phyloP scores from a whole-genome alignment of 2,797 vertebrate genomes.

The Sylvilagus floridanus region DNA sequence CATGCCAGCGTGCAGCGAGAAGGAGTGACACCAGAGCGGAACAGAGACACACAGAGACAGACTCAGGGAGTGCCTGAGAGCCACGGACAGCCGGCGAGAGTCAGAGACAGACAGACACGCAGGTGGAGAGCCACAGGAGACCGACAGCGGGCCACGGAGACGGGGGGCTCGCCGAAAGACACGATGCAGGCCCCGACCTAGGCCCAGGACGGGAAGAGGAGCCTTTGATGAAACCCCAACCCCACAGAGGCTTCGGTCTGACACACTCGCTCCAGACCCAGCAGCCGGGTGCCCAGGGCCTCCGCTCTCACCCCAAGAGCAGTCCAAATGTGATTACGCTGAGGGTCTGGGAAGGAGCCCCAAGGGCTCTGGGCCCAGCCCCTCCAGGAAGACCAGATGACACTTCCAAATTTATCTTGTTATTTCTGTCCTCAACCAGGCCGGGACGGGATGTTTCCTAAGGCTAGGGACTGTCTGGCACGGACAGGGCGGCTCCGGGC shows the following conservation, averaged over 20 bases:
- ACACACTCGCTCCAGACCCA: background rate
- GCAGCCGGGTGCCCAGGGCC: background rate
- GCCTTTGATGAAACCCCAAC: background rate
- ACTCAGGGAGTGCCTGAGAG: no score
- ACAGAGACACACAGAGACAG: background rate
- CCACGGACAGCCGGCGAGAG: background rate
- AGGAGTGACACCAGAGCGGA: background rate
- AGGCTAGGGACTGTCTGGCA: constrained; percentile 27
- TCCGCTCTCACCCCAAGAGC: background rate
- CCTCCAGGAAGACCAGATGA: constrained; percentile 29
- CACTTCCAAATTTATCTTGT: constrained; percentile 67
- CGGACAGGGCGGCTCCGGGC: background rate
- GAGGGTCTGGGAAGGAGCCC: background rate
- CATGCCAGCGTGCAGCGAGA: background rate
- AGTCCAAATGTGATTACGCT: background rate
- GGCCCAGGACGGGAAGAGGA: background rate
- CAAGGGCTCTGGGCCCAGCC: background rate
- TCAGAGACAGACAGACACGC: background rate
- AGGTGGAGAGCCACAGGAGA: background rate
- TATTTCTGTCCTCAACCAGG: constrained; percentile 68
- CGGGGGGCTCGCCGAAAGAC: background rate
- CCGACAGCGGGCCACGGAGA: background rate
- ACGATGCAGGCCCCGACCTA: background rate
- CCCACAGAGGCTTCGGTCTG: background rate
- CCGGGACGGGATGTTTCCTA: constrained; percentile 30